These are phyloP conservation scores for Amphibalanus amphitrite DNA, from an alignment of 1,140 invertebrate genomes.

Conservation along the genomic window DNA sequence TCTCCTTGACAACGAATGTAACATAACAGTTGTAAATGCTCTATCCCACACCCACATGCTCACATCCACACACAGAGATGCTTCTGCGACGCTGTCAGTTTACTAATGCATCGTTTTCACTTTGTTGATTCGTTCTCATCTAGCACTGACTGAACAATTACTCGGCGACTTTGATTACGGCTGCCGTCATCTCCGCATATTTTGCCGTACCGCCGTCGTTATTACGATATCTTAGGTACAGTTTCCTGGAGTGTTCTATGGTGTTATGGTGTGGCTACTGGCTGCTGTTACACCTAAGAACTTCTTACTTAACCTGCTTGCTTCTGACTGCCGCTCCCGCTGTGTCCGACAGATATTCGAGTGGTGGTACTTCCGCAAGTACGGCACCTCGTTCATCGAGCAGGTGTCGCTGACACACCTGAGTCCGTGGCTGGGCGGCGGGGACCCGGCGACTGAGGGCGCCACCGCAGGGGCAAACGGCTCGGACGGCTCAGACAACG, in stretches of 20 bases:
- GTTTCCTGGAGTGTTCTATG: background rate
- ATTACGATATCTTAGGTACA: background rate
- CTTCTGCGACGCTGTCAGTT: too few relatives aligned
- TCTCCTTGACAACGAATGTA: too few relatives aligned
- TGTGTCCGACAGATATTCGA: conserved; percentile 62
- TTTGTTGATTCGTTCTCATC: too few relatives aligned
- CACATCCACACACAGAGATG: too few relatives aligned
- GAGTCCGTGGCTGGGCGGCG: conserved; percentile 78
- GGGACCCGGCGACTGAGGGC: conserved; percentile 29
- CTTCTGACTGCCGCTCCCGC: too few relatives aligned
- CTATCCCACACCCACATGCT: too few relatives aligned
- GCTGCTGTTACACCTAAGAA: too few relatives aligned
- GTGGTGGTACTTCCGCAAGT: conserved; percentile 99
- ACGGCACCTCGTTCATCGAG: conserved; percentile 94
- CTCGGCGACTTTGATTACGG: too few relatives aligned
- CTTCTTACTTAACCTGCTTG: too few relatives aligned
- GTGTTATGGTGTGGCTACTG: background rate
- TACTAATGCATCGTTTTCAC: too few relatives aligned
- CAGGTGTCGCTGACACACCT: conserved; percentile 89
- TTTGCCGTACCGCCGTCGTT: background rate
- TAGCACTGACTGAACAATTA: too few relatives aligned
- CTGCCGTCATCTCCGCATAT: background rate
- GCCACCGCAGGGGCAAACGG: conserved; percentile 23
- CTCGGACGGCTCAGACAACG: conserved; percentile 18
- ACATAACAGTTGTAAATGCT: too few relatives aligned